Conservation (phyloP, 2,113 vertebrate species). For the Oenanthe melanoleuca region DNA sequence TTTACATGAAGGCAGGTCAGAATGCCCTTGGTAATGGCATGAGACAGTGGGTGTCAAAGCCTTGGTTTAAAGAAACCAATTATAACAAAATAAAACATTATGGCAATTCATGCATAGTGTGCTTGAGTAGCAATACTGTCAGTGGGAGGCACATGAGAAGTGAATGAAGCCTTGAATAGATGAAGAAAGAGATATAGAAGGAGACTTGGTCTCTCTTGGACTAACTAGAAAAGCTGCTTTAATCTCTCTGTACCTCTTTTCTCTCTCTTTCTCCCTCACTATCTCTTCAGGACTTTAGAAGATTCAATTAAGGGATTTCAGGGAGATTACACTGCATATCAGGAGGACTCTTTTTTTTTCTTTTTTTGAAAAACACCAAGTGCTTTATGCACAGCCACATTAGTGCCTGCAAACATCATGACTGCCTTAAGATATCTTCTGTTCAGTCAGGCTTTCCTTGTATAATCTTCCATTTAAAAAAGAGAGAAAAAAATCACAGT, state of each 20-base stretch:
- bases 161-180: slow-evolving; percentile 41
- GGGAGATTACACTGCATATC: slow-evolving; percentile 27
- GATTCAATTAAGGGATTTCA: slow-evolving; percentile 52
- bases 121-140: slow-evolving; percentile 11
- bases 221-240: slow-evolving; percentile 49
- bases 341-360: neutral
- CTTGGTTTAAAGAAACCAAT: slow-evolving; percentile 61
- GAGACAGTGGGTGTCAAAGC: slow-evolving; percentile 37
- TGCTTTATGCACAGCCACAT: neutral
- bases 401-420: neutral
- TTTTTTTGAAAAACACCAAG: neutral
- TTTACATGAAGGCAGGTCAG: slow-evolving; percentile 42
- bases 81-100: slow-evolving; percentile 68
- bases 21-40: slow-evolving; percentile 42
- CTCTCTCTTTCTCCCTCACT: slow-evolving; percentile 31
- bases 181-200: slow-evolving; percentile 31
- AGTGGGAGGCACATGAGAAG: slow-evolving; percentile 17
- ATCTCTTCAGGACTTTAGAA: slow-evolving; percentile 41
- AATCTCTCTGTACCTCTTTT: slow-evolving; percentile 17
- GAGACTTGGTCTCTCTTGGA: neutral
- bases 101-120: slow-evolving; percentile 25
- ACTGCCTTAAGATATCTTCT: neutral
- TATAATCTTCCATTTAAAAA: neutral
- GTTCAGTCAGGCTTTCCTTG: neutral
- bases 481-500: neutral